Evolutionary conservation across 2,797 vertebrate genomes (phyloP).

Genomic region (Syngnathus rostellatus): DNA sequence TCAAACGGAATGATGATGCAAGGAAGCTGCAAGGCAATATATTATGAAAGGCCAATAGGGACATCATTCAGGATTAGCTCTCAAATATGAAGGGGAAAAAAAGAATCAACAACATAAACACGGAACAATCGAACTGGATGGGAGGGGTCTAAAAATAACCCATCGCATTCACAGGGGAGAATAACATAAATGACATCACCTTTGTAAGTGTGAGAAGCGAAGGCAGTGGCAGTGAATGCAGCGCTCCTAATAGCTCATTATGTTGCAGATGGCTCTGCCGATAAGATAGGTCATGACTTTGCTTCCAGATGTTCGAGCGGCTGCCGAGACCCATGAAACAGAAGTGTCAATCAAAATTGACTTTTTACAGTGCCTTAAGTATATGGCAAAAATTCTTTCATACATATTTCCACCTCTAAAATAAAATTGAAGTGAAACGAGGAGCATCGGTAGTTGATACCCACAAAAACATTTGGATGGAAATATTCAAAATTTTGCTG

Average conservation of each 20-base stretch:
- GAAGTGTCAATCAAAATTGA: conserved; percentile 2
- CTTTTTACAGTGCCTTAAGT: background rate
- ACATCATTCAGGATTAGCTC: background rate
- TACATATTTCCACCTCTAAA: background rate
- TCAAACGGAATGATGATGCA: background rate
- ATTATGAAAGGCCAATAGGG: background rate
- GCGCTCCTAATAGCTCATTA: conserved; percentile 28
- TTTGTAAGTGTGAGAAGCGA: conserved; percentile 25
- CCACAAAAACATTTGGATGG: background rate
- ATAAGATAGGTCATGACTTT: conserved; percentile 14
- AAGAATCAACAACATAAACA: background rate
- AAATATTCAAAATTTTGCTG: background rate
- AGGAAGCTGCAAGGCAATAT: background rate
- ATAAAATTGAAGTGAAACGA: background rate
- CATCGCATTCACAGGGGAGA: conserved; percentile 1
- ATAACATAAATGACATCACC: conserved; percentile 14
- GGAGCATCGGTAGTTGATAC: background rate
- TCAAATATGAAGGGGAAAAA: background rate
- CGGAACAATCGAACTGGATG: no score
- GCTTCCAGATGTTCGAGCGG: conserved; percentile 4
- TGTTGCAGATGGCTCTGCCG: conserved; percentile 33
- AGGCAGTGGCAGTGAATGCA: conserved; percentile 18
- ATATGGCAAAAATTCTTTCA: background rate
- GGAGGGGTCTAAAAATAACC: background rate
- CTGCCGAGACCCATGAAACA: background rate